Conservation (phyloP, 2,888 invertebrate species). For the Aricia artaxerxes region DNA sequence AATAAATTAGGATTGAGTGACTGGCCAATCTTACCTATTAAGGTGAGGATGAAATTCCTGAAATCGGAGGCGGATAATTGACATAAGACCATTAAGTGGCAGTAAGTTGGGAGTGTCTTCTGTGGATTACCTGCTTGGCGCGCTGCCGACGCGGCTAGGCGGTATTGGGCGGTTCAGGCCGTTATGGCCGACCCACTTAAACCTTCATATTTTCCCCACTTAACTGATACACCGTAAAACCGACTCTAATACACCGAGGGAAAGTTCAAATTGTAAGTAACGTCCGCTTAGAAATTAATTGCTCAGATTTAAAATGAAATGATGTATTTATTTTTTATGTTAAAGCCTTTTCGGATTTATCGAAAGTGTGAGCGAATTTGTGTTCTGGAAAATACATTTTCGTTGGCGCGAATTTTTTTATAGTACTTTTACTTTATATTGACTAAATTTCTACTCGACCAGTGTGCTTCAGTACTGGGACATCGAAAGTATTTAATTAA, state of each 20-base stretch:
- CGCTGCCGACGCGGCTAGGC: not conserved
- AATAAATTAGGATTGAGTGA: not conserved
- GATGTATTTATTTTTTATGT: slow-evolving; percentile 33
- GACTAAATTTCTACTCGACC: too few relatives aligned
- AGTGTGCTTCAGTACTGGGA: too few relatives aligned
- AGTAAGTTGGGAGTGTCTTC: slow-evolving; percentile 41
- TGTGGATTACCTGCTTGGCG: slow-evolving; percentile 53
- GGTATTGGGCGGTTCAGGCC: not conserved
- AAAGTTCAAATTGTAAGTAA: not conserved
- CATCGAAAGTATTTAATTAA: too few relatives aligned
- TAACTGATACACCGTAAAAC: not conserved
- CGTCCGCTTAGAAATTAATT: not conserved
- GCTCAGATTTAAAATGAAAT: slow-evolving; percentile 18
- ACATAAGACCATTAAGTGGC: slow-evolving; percentile 44
- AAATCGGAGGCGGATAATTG: slow-evolving; percentile 38
- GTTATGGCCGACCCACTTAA: slow-evolving; percentile 28
- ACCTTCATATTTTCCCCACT: slow-evolving; percentile 27
- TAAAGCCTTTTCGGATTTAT: not conserved
- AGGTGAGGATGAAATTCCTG: not conserved
- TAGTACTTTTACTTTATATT: not conserved
- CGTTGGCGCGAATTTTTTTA: slow-evolving; percentile 36
- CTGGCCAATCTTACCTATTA: not conserved
- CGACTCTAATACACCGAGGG: not conserved
- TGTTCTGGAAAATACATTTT: slow-evolving; percentile 35
- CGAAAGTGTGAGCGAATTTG: slow-evolving; percentile 6